Percentiles rank a stretch among this genome's conserved stretches.
phyloP scores from a whole-genome alignment of 2,113 vertebrate species.

The Myiagra hebetior region DNA sequence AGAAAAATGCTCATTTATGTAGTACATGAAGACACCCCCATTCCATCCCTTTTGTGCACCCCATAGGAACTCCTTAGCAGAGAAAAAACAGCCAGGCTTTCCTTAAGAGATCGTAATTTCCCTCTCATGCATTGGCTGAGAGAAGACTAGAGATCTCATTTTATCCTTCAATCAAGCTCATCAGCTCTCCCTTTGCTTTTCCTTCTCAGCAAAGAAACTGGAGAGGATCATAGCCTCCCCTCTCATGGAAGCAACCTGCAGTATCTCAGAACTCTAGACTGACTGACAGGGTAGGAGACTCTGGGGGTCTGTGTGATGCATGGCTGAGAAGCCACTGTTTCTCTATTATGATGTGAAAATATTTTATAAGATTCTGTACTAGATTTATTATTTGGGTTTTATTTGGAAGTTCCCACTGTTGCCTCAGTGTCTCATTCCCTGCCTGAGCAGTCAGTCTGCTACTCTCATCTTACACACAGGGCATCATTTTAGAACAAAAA shows the following conservation, averaged over 20 bases:
- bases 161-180: not conserved
- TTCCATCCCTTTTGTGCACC: not conserved
- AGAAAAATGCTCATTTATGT: not conserved
- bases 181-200: not conserved
- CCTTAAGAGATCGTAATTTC: not conserved
- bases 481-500: not conserved
- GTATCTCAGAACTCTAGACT: not conserved
- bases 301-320: not conserved
- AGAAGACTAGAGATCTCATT: not conserved
- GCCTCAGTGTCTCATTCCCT: not conserved
- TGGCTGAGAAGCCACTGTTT: not conserved
- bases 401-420: not conserved
- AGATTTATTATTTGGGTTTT: not conserved
- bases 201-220: not conserved
- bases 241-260: not conserved
- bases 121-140: not conserved
- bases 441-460: not conserved
- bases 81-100: not conserved
- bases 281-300: not conserved
- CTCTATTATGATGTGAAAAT: not conserved
- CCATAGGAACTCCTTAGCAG: not conserved
- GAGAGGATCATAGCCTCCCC: not conserved
- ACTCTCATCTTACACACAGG: not conserved
- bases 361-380: not conserved
- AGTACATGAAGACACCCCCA: not conserved